Evolutionary conservation across 2,888 invertebrate species (phyloP).

Genomic region (Agapostemon virescens): DNA sequence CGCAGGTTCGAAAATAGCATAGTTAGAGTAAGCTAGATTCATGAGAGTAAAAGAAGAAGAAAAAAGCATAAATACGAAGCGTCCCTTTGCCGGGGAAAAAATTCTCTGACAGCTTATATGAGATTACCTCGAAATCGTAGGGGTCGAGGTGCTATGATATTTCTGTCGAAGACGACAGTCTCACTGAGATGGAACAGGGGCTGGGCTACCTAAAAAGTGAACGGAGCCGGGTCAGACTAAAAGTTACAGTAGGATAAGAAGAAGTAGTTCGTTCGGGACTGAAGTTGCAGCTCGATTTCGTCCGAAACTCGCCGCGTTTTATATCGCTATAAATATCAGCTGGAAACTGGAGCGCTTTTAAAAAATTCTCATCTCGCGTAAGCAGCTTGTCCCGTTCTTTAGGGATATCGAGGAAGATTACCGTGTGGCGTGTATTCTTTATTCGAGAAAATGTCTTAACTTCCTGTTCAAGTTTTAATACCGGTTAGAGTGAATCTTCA

Average conservation of each 20-base stretch:
- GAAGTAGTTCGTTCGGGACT: conserved; percentile 34
- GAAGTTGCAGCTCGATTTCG: conserved; percentile 57
- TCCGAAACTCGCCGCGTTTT: conserved; percentile 50
- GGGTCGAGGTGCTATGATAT: conserved; percentile 30
- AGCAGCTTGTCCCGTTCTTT: conserved; percentile 30
- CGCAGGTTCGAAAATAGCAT: neutral
- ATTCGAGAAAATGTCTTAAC: neutral
- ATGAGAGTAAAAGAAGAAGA: neutral
- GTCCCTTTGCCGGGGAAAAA: neutral
- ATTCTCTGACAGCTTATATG: conserved; percentile 46
- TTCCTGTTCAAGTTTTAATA: neutral
- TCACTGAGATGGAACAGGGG: conserved; percentile 9
- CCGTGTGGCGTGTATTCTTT: conserved; percentile 8
- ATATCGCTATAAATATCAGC: conserved; percentile 58
- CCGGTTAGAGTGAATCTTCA: neutral
- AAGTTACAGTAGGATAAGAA: conserved; percentile 56
- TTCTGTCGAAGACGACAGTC: conserved; percentile 24
- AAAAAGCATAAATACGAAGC: conserved; percentile 1
- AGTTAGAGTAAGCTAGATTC: neutral
- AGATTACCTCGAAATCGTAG: conserved; percentile 32
- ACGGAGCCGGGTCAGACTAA: conserved; percentile 26
- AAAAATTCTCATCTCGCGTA: conserved; percentile 36
- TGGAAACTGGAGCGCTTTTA: conserved; percentile 45
- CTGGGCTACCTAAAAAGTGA: conserved; percentile 6
- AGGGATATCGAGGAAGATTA: conserved; percentile 4